Percentiles rank a stretch among this genome's conserved stretches.
These are phyloP conservation scores for Diglossa cyanea DNA, from an alignment of 2,797 vertebrate genomes.

Conservation along the genomic window DNA sequence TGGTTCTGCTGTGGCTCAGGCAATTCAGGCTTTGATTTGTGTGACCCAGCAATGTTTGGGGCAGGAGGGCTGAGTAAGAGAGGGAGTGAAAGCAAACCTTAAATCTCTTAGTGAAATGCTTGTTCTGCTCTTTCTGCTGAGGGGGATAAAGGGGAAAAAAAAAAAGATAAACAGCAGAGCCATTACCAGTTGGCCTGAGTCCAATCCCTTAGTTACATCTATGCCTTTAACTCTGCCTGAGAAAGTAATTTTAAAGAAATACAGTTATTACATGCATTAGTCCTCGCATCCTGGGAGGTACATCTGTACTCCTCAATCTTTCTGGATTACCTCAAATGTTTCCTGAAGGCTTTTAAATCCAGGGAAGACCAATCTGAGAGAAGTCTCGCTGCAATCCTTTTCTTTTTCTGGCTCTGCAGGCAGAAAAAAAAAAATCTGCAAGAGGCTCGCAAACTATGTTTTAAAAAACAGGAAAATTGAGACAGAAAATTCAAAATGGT, in stretches of 20 bases:
- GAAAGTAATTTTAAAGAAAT: constrained; percentile 55
- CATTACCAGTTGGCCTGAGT: constrained; percentile 9
- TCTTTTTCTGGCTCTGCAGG: background rate
- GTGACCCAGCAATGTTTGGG: background rate
- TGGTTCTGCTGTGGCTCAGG: background rate
- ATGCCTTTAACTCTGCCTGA: constrained; percentile 20
- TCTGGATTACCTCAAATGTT: constrained; percentile 30
- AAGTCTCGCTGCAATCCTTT: constrained; percentile 25
- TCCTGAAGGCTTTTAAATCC: constrained; percentile 68
- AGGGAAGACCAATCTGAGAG: constrained; percentile 35
- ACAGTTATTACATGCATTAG: constrained; percentile 48
- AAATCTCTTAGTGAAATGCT: constrained; percentile 35
- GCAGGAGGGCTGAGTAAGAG: background rate
- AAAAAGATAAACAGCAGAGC: background rate
- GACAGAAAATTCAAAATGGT: background rate
- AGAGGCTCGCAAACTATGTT: background rate
- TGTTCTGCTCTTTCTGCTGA: constrained; percentile 50
- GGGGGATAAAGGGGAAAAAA: background rate
- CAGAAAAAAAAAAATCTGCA: background rate
- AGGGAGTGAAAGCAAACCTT: background rate
- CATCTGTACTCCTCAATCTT: constrained; percentile 31
- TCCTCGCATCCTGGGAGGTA: constrained; percentile 37
- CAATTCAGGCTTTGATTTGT: constrained; percentile 17
- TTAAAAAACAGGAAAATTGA: background rate
- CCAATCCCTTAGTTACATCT: constrained; percentile 25